Conservation (phyloP, 2,888 invertebrate species). For the Melanostoma scalare region DNA sequence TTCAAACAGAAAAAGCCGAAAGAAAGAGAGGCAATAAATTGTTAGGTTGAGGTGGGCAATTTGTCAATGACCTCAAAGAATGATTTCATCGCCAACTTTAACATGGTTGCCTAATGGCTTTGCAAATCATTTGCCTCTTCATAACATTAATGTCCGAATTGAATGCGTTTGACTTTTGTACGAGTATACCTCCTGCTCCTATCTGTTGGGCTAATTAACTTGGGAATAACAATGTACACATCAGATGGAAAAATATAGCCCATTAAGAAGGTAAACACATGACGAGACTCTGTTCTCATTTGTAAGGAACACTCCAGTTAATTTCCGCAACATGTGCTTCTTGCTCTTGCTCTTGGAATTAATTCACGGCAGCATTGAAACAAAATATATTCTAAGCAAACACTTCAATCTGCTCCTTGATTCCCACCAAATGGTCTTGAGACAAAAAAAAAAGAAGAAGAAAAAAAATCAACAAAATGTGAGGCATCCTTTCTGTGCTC, state of each 20-base stretch:
- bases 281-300: slow-evolving; percentile 13
- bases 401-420: slow-evolving; percentile 63
- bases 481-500: slow-evolving; percentile 40
- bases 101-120: slow-evolving; percentile 15
- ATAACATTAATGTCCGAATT: slow-evolving; percentile 16
- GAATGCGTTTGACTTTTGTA: slow-evolving; percentile 28
- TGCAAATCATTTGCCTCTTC: slow-evolving; percentile 28
- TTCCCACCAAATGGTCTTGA: slow-evolving; percentile 60
- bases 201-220: slow-evolving; percentile 52
- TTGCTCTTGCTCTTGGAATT: slow-evolving; percentile 35
- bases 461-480: slow-evolving; percentile 10
- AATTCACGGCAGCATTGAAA: slow-evolving; percentile 54
- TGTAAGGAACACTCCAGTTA: slow-evolving; percentile 40
- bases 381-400: slow-evolving; percentile 42
- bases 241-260: slow-evolving; percentile 8
- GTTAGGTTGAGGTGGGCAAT: slow-evolving; percentile 2
- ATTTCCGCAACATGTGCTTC: slow-evolving; percentile 67
- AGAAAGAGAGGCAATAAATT: not conserved
- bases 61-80: slow-evolving; percentile 33
- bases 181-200: not conserved
- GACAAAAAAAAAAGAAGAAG: slow-evolving; percentile 8
- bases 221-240: not conserved
- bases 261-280: slow-evolving; percentile 43
- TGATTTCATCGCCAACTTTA: slow-evolving; percentile 5
- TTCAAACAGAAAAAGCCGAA: not conserved